Base-by-base conservation (phyloP, 2,888 invertebrate genomes). In the Torymus aiolomorphi region DNA sequence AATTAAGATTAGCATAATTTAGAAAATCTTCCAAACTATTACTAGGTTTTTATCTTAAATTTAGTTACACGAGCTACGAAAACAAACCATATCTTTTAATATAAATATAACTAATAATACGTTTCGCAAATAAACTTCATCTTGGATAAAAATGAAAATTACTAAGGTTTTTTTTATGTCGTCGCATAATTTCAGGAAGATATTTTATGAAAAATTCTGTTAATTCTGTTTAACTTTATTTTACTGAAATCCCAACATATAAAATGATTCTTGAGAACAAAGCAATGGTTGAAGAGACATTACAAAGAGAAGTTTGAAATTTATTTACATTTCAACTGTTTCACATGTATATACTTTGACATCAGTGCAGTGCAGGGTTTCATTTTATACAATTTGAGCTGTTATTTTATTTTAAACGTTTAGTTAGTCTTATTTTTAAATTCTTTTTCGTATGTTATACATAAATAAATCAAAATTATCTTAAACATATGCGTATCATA, bases 361-460 rank as follows among this genome's bases (percentile, higher is more conserved):
- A 18, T 51, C 31, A 10, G 20, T 65, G 70, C 42, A 24, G 70
- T 75, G 52, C 56, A 59, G 54, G 54, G 54, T 56, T 67, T 63
- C n/a, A 13, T 75, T 75, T 79, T 75, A 63, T 79, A 79, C 79
- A 79, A 59, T 31, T 69, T 31, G 56, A 69, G 56, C 56, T 51
- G 63, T 69, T 24, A n/a, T 57, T 69, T 56, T 12, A 18, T 42
- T 57, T 63, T 42, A 12, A 16, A 18, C 49, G 61, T 62, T 42
- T 31, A 70, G 49, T 42, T 31, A 70, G 49, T 63, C 16, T 63
- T 77, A 57, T 65, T 72, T 62, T 61, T 62, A 18, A 70, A 18
- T 31, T 72, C 16, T 31, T 20, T 56, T 63, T 71, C 24, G 24
- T 67, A 54, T 49, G 24, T 49, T 65, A 65, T 24, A 57, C 16